Percentiles rank a stretch among this genome's conserved stretches.
Evolutionary conservation across 1,140 invertebrate genomes (phyloP).

Genomic region (Cecropterus lyciades): DNA sequence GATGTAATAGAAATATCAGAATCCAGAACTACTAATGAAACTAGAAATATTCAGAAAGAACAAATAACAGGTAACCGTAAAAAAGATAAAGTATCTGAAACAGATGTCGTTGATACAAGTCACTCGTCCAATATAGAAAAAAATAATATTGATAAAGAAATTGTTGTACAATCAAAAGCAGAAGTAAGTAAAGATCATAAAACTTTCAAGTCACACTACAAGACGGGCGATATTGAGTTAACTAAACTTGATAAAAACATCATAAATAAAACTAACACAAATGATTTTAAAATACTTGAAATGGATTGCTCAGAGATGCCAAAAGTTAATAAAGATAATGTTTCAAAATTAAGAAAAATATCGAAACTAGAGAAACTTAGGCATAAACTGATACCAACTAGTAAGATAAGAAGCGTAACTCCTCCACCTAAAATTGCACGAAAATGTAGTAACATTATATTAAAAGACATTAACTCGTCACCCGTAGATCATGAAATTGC

Average conservation of each 20-base stretch:
- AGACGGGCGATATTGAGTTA: not conserved
- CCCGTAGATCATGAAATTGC: conserved; percentile 56
- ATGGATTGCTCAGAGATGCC: not conserved
- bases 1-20: not conserved
- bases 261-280: not conserved
- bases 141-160: not conserved
- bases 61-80: not conserved
- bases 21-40: not conserved
- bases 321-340: not conserved
- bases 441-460: conserved; percentile 19
- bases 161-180: not conserved
- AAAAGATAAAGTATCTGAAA: not conserved
- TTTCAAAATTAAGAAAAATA: conserved; percentile 45
- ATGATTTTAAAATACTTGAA: not conserved
- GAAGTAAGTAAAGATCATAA: not conserved
- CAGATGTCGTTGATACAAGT: not conserved
- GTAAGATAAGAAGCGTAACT: conserved; percentile 56
- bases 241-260: not conserved
- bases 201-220: not conserved
- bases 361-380: conserved; percentile 60
- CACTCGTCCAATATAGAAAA: not conserved
- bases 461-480: conserved; percentile 36
- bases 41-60: not conserved
- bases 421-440: conserved; percentile 31
- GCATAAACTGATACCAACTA: conserved; percentile 57